Evolutionary conservation across 2,888 invertebrate genomes (phyloP), one percentile per base, ranked within the genome.

Genomic region (Cenopis cana): DNA sequence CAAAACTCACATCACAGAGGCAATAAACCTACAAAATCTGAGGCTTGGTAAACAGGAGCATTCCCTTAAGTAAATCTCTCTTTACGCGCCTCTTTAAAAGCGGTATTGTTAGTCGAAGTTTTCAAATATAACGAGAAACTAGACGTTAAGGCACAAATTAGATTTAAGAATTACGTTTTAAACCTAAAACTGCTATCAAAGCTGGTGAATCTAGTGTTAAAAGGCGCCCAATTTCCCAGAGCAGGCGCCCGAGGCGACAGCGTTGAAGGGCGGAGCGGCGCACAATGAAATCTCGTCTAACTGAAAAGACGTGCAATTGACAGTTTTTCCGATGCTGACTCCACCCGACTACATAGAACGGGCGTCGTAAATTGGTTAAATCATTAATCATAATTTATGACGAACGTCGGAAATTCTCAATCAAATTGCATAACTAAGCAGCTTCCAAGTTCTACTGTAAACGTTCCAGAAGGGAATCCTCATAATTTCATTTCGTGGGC

Each of bases 281-380:
- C 69, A 81, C 78, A 81, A 79, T 78, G 77, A 79, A 79, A 80
- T 74, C 79, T 83, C 78, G 77, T 82, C 81, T 80, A 78, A 76
- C 73, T 75, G 72, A 75, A 77, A 77, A 74, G 68, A 76, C 73
- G 74, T 76, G 75, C 73, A 77, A 78, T 80, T 81, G 72, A 64
- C 72, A 66, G 76, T 67, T 74, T 75, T 75, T 76, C 73, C 76
- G 74, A 70, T 75, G 77, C 73, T 73, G 75, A 70, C 72, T 74
- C 68, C 54, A 64, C 59, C 66, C 33, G 41, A 59, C 65, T 49
- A 72, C 74, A 69, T 54, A 66, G 56, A 76, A 74, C 62, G 73
- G 73, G 72, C 71, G 73, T 72, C 60, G 56, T 33, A 52, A 62
- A 56, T 66, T 71, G 70, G 49, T 49, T 67, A 65, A 68, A 73